Base-by-base conservation (phyloP, 1,140 invertebrate species). In the Leucophenga varia region DNA sequence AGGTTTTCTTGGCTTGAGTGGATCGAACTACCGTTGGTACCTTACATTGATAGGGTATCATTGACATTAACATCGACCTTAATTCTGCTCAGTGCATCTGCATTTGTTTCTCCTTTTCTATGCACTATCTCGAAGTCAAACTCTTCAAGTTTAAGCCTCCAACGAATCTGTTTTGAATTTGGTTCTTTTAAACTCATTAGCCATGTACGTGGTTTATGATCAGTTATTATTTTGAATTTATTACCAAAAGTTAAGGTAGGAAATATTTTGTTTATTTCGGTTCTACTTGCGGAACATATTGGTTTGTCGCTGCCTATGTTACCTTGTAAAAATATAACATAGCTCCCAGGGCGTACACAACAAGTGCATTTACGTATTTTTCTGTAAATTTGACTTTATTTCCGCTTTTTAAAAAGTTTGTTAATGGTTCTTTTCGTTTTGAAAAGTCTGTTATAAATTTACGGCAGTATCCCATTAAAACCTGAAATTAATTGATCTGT, bases 51-150 rank as follows among this genome's bases (percentile, higher is more conserved):
- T 2, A 14, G 13, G 18, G 19, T 32, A 31, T 43, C 14, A 14
- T 9, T 32, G 28, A 31, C n/a, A 19, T 39, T 39, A 22, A 32
- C 4, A 12, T 43, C 16, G n/a, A 43, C 17, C 17, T 34, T 31
- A n/a, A 32, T 32, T 9, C 6, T 16, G 14, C 41, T 43, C 31
- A 43, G 31, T 19, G 41, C 41, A 9, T 43, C 25, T 14, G 41
- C 19, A 22, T 45, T 45, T 36, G 43, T 45, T 22, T 45, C 35
- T 12, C 43, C 43, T 36, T 34, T 34, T 25, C 35, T 45, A 14
- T 21, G 35, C 12, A 45, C 20, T 18, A 34, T 36, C 0, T 45
- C 32, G 25, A 20, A 45, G 19, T 45, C 32, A 22, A 16, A 44
- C 17, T 44, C 43, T 35, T 44, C 18, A 8, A 44, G 31, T 18